A percentile compares a stretch with the other conserved stretches of the same genome.
These are phyloP conservation scores for Fundulus diaphanus DNA, from an alignment of 2,797 vertebrate species.

Conservation along the genomic window DNA sequence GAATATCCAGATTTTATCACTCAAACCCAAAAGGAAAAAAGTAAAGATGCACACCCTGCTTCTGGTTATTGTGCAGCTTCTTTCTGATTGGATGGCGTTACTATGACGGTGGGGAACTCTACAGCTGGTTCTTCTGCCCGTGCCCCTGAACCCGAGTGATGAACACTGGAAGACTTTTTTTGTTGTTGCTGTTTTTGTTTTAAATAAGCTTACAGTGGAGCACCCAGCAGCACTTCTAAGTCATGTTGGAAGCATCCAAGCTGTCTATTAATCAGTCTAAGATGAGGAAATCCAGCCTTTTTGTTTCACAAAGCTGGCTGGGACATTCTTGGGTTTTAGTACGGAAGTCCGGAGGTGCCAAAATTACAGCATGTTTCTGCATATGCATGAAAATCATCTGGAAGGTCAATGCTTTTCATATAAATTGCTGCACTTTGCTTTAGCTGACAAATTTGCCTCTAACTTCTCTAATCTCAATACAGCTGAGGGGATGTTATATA, in stretches of 20 bases:
- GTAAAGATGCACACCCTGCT: not conserved
- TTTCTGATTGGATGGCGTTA: conserved; percentile 45
- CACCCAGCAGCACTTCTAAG: not conserved
- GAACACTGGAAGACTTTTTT: conserved; percentile 29
- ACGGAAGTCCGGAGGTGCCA: conserved; percentile 21
- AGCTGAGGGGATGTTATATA: not conserved
- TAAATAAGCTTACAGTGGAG: conserved; percentile 17
- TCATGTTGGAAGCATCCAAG: not conserved
- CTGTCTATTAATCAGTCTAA: conserved; percentile 2
- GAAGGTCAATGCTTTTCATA: not conserved
- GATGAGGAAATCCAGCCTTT: not conserved
- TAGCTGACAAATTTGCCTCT: not conserved
- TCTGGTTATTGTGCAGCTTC: not conserved
- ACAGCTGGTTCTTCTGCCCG: conserved; percentile 22
- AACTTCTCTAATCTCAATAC: not conserved
- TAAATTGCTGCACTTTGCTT: not conserved
- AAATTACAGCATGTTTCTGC: not conserved
- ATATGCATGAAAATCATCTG: not conserved
- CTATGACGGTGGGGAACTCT: conserved; percentile 65
- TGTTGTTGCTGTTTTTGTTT: not conserved
- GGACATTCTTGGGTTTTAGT: not conserved
- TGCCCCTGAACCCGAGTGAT: conserved; percentile 66
- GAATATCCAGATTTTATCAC: too few species aligned
- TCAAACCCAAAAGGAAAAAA: conserved; percentile 10
- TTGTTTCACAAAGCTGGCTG: conserved; percentile 9